Base-by-base conservation (phyloP, 2,888 invertebrate genomes). In the Sinhomidia bicolor region DNA sequence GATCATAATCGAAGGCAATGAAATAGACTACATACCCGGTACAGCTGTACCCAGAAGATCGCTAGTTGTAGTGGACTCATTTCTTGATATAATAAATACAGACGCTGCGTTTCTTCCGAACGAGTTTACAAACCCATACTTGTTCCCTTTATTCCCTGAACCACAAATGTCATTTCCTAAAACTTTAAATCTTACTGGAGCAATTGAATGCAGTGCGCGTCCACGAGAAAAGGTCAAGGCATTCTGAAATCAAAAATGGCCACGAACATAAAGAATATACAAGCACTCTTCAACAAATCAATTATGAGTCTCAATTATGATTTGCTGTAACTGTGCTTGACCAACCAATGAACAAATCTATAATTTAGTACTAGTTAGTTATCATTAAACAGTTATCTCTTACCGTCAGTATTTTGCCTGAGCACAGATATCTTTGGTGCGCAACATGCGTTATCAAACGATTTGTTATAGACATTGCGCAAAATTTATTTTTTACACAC, bases 11-110 rank as follows among this genome's bases (percentile, higher is more conserved):
- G n/a, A n/a, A n/a, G n/a, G n/a, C n/a, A n/a, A n/a, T n/a, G n/a
- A n/a, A n/a, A n/a, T n/a, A n/a, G n/a, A n/a, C n/a, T n/a, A n/a
- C n/a, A 5, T 60, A 26, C 60, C 60, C 1, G 20, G 23, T 68
- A 36, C 20, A 2, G 36, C 7, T 41, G 62, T 29, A 17, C 62
- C 78, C 32, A 65, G 32, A 36, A 36, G 3, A 20, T 3, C 41
- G 32, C 26, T 17, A 5, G 57, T 44, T n/a, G 57, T 44, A 23
- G 83, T 83, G 0, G 85, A 85, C 51, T 85, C 78, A 78, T 85
- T 78, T 65, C 85, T 76, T 12, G 23, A 32, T 26, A 85, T 47
- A 12, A 84, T 74, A 12, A 85, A 85, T 4, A 78, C 26, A 41
- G 76, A 62, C 6, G 78, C 47, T 85, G 65, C 17, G 26, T 78